Base-by-base conservation (phyloP, 1,140 invertebrate species). In the Ceratina australensis region DNA sequence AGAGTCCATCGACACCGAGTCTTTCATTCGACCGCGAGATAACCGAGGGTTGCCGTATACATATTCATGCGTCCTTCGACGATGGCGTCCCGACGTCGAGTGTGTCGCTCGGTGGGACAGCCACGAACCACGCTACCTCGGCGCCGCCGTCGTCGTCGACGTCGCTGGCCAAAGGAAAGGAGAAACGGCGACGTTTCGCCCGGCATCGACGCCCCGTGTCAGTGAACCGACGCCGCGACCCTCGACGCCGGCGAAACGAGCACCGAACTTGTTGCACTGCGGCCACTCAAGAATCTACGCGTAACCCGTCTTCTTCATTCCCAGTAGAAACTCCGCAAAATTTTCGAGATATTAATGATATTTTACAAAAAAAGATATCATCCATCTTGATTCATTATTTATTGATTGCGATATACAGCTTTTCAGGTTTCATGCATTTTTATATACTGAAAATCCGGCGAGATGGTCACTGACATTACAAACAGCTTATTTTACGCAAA, bases 31-130 rank as follows among this genome's bases (percentile, higher is more conserved):
- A 16, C 12, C 18, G 42, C 20, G 42, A 75, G 73, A 69, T 69
- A 59, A 69, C 50, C 61, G 56, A 47, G 50, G 12, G n/a, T 47
- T 50, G 26, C 64, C 42, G 42, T 84, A 82, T 91, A 89, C 89
- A 91, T 91, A 89, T 90, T 90, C 89, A 91, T 90, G 88, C 89
- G 91, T 92, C 90, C 90, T 92, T 91, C 90, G 88, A 85, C 89
- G 83, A 83, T 91, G 91, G 85, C 89, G 91, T 92, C 89, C 86
- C 86, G 87, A 87, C 90, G 88, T 88, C 89, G 90, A 92, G 89
- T 92, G 90, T 83, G 84, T 82, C 82, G 78, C 78, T 75, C 66
- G 49, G 68, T 65, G 68, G 72, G 59, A 78, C 75, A 78, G 57
- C 66, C 28, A 65, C 65, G 49, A 77, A 33, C 59, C 78, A 77